Conservation (phyloP, 1,140 invertebrate species). For the Notospermus geniculatus region DNA sequence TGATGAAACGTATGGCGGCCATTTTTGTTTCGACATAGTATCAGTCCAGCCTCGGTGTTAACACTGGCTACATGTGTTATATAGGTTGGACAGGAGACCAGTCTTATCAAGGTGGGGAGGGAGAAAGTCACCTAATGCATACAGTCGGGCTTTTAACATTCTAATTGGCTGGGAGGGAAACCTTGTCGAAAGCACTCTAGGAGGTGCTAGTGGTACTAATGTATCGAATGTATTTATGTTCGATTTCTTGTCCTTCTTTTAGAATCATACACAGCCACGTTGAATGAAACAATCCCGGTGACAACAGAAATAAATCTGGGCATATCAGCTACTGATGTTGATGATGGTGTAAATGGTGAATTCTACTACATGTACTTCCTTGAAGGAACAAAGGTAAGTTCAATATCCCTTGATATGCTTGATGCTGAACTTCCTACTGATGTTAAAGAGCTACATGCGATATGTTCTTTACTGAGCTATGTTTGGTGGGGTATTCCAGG, state of each 20-base stretch:
- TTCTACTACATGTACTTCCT: neutral
- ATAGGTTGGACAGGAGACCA: too few relatives aligned
- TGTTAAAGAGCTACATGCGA: neutral
- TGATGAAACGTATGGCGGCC: too few relatives aligned
- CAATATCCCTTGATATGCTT: neutral
- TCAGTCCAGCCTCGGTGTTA: too few relatives aligned
- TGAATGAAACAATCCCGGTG: neutral
- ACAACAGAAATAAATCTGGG: neutral
- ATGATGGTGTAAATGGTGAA: neutral
- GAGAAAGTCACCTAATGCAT: too few relatives aligned
- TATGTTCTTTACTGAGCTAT: neutral
- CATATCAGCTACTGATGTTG: conserved; percentile 6
- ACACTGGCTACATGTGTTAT: too few relatives aligned
- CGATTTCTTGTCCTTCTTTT: neutral
- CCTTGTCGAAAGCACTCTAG: too few relatives aligned
- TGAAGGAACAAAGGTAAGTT: neutral
- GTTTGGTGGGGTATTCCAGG: too few relatives aligned
- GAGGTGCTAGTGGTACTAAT: too few relatives aligned
- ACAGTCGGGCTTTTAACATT: too few relatives aligned
- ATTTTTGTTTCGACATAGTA: too few relatives aligned
- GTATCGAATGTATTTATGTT: neutral
- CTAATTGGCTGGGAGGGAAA: too few relatives aligned
- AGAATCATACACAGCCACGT: neutral
- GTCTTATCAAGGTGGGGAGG: too few relatives aligned
- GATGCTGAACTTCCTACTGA: neutral